Conservation (phyloP, 2,888 invertebrate species). For the Cheilosia vernalis region DNA sequence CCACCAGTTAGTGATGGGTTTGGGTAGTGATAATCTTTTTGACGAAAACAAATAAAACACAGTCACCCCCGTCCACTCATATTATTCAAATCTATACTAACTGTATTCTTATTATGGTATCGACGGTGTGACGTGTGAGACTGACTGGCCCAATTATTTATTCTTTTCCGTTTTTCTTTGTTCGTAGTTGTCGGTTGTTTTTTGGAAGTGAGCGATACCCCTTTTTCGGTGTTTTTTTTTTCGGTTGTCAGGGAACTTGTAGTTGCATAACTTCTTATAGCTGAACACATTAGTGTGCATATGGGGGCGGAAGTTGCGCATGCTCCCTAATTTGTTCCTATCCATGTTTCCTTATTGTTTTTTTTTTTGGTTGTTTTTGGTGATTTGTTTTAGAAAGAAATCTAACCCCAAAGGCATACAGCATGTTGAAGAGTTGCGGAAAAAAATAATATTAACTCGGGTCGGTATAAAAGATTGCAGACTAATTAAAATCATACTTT, state of each 20-base stretch:
- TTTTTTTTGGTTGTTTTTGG: too few species aligned
- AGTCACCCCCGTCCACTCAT: too few species aligned
- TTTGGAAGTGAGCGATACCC: not conserved
- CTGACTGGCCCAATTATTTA: not conserved
- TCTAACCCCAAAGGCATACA: too few species aligned
- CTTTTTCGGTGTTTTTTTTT: not conserved
- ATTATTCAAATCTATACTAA: too few species aligned
- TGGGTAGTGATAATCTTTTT: too few species aligned
- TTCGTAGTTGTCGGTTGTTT: not conserved
- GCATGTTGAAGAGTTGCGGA: too few species aligned
- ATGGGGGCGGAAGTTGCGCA: slow-evolving; percentile 24
- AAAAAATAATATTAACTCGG: too few species aligned
- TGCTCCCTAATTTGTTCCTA: not conserved
- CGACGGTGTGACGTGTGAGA: not conserved
- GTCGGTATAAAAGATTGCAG: too few species aligned
- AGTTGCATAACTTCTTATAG: slow-evolving; percentile 6
- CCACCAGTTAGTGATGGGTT: too few species aligned
- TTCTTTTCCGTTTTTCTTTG: not conserved
- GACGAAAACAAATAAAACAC: too few species aligned
- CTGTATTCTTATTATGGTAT: too few species aligned
- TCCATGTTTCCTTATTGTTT: not conserved
- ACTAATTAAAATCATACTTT: too few species aligned
- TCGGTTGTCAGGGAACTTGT: not conserved
- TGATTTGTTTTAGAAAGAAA: not conserved
- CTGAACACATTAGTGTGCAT: not conserved